These are phyloP conservation scores for Macheiramphus alcinus DNA, from an alignment of 2,113 vertebrate species.

Conservation along the genomic window DNA sequence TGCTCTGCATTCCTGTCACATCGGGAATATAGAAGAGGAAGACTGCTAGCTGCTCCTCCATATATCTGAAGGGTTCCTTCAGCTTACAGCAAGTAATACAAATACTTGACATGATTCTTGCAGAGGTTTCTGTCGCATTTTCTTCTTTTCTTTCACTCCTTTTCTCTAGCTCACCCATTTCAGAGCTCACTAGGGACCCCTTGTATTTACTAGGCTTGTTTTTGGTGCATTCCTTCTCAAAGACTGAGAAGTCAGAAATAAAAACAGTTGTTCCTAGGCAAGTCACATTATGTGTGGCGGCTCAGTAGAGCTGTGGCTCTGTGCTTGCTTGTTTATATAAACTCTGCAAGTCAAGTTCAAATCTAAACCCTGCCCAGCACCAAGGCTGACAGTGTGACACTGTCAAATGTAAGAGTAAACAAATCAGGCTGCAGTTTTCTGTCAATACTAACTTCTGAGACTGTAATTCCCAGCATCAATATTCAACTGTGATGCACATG, in stretches of 20 bases:
- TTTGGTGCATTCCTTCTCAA: neutral
- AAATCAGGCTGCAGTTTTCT: neutral
- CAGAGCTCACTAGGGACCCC: neutral
- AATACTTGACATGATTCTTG: neutral
- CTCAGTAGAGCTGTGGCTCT: no score
- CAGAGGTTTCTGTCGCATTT: neutral
- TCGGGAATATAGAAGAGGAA: neutral
- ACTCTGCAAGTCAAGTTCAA: neutral
- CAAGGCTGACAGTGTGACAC: neutral
- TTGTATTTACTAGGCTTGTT: neutral
- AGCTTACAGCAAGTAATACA: neutral
- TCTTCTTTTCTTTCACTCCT: neutral
- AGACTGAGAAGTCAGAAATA: neutral
- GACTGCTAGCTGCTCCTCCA: neutral
- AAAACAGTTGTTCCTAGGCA: neutral
- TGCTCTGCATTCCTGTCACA: conserved; percentile 23
- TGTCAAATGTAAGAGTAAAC: neutral
- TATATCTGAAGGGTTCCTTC: neutral
- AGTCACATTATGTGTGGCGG: no score
- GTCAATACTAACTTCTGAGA: neutral
- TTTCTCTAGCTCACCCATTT: neutral
- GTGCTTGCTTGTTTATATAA: no score
- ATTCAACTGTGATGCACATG: neutral
- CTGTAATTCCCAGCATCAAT: neutral
- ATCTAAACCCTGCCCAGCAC: neutral